Evolutionary conservation across 2,888 invertebrate species (phyloP).

Genomic region (Caenorhabditis virilis): DNA sequence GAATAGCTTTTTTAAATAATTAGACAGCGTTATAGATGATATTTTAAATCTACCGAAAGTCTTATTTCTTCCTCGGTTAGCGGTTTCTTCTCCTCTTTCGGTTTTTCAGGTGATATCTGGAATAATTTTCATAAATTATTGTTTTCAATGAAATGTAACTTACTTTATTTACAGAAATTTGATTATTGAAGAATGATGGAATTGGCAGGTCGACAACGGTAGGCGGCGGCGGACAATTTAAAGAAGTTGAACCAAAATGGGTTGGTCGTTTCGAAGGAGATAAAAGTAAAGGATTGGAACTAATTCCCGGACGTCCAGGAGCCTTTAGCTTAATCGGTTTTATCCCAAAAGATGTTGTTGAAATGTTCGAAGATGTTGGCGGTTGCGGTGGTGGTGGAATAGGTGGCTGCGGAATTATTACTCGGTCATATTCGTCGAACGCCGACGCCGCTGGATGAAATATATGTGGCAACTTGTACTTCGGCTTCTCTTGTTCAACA

Average conservation of each 20-base stretch:
- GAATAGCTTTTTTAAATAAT: too few species aligned
- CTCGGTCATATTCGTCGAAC: neutral
- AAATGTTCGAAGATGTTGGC: slow-evolving; percentile 1
- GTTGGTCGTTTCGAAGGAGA: slow-evolving; percentile 6
- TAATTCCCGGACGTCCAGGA: neutral
- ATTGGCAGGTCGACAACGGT: slow-evolving; percentile 22
- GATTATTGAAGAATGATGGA: slow-evolving; percentile 15
- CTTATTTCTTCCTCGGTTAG: neutral
- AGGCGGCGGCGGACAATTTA: slow-evolving; percentile 11
- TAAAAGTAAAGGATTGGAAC: neutral
- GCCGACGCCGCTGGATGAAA: slow-evolving; percentile 5
- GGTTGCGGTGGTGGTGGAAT: slow-evolving; percentile 4
- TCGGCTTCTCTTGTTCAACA: neutral
- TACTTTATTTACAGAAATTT: too few species aligned
- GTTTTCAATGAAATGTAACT: too few species aligned
- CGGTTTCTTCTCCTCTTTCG: neutral
- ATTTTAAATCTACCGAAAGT: too few species aligned
- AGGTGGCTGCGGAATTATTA: neutral
- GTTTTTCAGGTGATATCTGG: neutral
- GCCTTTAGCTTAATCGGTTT: slow-evolving; percentile 15
- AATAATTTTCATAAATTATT: too few species aligned
- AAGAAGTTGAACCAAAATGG: slow-evolving; percentile 9
- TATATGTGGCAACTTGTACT: neutral
- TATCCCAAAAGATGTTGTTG: slow-evolving; percentile 9
- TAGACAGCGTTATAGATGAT: too few species aligned